phyloP scores from a whole-genome alignment of 2,888 invertebrate genomes.

The Spatulosminthurus flaviceps region DNA sequence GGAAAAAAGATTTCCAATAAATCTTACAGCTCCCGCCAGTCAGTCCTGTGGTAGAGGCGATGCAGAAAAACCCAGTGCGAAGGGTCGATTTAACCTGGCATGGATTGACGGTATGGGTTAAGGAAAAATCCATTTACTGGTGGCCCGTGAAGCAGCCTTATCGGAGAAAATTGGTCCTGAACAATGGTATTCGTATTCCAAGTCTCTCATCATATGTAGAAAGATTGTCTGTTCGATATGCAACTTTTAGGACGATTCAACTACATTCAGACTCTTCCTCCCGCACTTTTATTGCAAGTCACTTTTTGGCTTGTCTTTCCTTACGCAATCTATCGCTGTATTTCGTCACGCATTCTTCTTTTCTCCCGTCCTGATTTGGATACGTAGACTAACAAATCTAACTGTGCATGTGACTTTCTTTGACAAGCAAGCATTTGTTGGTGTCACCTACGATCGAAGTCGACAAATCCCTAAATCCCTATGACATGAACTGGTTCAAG shows the following conservation, averaged over 20 bases:
- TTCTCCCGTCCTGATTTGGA: too few relatives aligned
- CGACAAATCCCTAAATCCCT: too few relatives aligned
- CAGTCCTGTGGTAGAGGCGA: conserved; percentile 33
- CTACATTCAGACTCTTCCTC: neutral
- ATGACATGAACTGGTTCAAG: too few relatives aligned
- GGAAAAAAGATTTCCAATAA: conserved; percentile 11
- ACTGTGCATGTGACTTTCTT: too few relatives aligned
- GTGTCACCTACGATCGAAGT: too few relatives aligned
- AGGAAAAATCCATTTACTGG: conserved; percentile 29
- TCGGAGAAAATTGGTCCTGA: conserved; percentile 36
- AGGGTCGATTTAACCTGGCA: conserved; percentile 36
- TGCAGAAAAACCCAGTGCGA: conserved; percentile 21
- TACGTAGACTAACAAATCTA: too few relatives aligned
- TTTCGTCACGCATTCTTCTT: neutral
- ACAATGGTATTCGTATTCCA: conserved; percentile 32
- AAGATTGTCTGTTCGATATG: neutral
- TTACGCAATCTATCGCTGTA: neutral
- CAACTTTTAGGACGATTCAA: neutral
- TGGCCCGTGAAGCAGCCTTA: neutral
- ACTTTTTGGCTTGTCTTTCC: too few relatives aligned
- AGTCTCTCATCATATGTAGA: neutral
- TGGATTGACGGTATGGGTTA: conserved; percentile 36
- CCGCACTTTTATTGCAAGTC: neutral
- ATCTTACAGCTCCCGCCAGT: neutral
- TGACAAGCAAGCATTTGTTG: too few relatives aligned